A percentile compares a stretch with the other conserved stretches of the same genome.
Conservation (phyloP, 2,113 vertebrate genomes). For the Maccullochella peelii region DNA sequence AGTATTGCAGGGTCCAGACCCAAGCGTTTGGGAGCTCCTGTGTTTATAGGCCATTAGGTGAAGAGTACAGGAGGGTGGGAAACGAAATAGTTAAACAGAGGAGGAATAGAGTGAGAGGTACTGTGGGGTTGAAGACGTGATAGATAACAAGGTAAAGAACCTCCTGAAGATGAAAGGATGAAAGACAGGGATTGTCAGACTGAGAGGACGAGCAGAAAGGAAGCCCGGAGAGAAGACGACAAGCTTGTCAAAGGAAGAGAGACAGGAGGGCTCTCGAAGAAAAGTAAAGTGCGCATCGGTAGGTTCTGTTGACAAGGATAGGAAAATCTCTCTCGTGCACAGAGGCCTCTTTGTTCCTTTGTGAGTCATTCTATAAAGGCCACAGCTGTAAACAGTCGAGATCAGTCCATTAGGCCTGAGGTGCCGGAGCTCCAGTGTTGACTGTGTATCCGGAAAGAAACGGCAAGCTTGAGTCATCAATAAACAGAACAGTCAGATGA, state of each 20-base stretch:
- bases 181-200: constrained; percentile 3
- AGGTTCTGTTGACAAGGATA: constrained; percentile 69
- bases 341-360: constrained; percentile 78
- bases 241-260: constrained; percentile 32
- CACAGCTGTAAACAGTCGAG: constrained; percentile 80
- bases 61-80: background rate
- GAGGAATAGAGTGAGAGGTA: constrained; percentile 11
- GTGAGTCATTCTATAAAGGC: constrained; percentile 80
- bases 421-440: constrained; percentile 75
- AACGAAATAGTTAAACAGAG: background rate
- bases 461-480: constrained; percentile 80
- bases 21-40: background rate
- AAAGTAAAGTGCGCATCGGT: constrained; percentile 54
- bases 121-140: constrained; percentile 4
- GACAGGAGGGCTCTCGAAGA: constrained; percentile 42
- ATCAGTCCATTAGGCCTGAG: constrained; percentile 81
- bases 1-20: background rate
- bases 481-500: constrained; percentile 76
- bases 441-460: constrained; percentile 79
- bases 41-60: background rate
- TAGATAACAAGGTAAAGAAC: constrained; percentile 30
- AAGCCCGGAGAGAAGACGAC: background rate
- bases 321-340: constrained; percentile 71
- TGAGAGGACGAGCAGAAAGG: constrained; percentile 10
- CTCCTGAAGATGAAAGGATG: constrained; percentile 30